These are phyloP conservation scores for Anthrax anthrax DNA, from an alignment of 2,888 invertebrate genomes.

Conservation along the genomic window DNA sequence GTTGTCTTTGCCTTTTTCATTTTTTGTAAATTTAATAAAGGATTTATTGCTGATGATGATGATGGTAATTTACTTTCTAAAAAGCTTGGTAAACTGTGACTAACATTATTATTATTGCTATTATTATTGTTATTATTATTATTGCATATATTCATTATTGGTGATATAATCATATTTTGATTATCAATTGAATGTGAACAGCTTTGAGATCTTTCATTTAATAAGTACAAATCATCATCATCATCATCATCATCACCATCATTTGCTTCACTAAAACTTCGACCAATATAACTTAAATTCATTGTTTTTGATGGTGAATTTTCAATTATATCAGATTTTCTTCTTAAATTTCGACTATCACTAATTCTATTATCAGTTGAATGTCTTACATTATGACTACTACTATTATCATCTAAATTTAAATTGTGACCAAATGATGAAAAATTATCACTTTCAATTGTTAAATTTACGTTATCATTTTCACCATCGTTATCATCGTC, in stretches of 20 bases:
- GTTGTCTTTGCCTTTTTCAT: conserved; percentile 1
- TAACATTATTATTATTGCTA: conserved; percentile 5
- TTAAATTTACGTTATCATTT: background rate
- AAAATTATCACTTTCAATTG: conserved; percentile 4
- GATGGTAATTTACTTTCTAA: conserved; percentile 7
- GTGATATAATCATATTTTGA: background rate
- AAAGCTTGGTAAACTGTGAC: conserved; percentile 10
- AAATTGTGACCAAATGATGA: conserved; percentile 5
- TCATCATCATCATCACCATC: conserved; percentile 8
- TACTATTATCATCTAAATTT: background rate
- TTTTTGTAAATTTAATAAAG: background rate
- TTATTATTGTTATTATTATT: conserved; percentile 1
- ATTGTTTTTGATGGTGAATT: conserved; percentile 4
- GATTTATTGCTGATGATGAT: background rate
- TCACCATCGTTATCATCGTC: background rate
- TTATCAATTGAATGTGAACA: conserved; percentile 8
- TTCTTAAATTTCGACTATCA: no score
- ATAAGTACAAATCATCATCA: conserved; percentile 8
- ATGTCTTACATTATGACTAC: background rate
- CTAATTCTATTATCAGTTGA: no score
- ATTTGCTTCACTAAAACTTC: conserved; percentile 15
- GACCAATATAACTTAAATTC: conserved; percentile 12
- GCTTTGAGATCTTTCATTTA: conserved; percentile 10
- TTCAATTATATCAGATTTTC: no score
- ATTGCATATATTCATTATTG: background rate